Conservation (phyloP, 1,140 invertebrate genomes). For the Papilio dardanus region DNA sequence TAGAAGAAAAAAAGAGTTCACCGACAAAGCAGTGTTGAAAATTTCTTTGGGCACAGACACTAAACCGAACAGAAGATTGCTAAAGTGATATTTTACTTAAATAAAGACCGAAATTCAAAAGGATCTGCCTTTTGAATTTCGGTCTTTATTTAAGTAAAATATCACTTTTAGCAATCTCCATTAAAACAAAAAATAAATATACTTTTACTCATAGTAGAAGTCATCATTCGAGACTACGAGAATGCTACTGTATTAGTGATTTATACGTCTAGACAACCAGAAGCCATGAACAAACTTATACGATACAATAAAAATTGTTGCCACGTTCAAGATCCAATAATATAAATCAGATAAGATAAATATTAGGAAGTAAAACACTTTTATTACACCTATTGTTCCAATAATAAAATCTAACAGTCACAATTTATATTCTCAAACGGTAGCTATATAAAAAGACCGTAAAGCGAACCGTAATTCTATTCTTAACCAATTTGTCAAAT, state of each 20-base stretch:
- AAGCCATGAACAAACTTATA: slow-evolving; percentile 21
- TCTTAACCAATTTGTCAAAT: slow-evolving; percentile 67
- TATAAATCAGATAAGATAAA: slow-evolving; percentile 43
- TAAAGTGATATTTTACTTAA: not conserved
- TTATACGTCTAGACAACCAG: slow-evolving; percentile 27
- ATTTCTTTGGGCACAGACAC: not conserved
- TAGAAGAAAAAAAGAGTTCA: not conserved
- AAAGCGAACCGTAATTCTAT: slow-evolving; percentile 57
- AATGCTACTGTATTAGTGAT: not conserved
- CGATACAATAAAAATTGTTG: slow-evolving; percentile 22
- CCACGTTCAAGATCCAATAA: slow-evolving; percentile 30
- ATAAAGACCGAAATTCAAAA: not conserved
- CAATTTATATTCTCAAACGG: slow-evolving; percentile 54
- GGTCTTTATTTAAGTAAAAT: not conserved
- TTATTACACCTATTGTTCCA: slow-evolving; percentile 48
- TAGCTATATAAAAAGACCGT: slow-evolving; percentile 50
- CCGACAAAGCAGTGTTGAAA: not conserved
- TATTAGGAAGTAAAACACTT: slow-evolving; percentile 40
- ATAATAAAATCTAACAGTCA: slow-evolving; percentile 51
- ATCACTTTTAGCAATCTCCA: not conserved
- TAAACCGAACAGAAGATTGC: not conserved
- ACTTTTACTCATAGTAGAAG: not conserved
- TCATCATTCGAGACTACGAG: not conserved
- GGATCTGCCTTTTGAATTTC: not conserved
- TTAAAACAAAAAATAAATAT: not conserved